Evolutionary conservation across 2,888 invertebrate genomes (phyloP).

Genomic region (Tipula confusa): DNA sequence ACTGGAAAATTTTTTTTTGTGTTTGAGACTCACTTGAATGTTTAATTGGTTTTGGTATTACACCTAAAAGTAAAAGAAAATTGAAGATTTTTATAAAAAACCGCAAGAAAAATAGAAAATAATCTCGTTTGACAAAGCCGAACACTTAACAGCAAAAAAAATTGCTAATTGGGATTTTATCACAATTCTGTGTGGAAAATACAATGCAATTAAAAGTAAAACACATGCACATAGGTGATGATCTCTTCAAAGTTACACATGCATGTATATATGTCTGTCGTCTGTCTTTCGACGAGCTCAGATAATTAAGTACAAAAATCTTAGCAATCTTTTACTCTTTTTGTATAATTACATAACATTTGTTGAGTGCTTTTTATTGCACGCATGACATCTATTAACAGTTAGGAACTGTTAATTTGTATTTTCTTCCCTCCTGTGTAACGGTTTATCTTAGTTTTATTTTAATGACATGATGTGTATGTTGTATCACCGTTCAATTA

Average conservation of each 20-base stretch:
- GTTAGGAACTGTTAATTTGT: not conserved
- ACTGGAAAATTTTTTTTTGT: not conserved
- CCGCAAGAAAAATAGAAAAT: not conserved
- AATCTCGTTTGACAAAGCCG: not conserved
- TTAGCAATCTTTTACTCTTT: not conserved
- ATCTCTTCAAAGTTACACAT: not conserved
- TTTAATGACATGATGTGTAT: not conserved
- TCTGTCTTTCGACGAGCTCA: no score
- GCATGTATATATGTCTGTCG: not conserved
- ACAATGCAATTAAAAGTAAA: not conserved
- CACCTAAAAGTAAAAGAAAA: not conserved
- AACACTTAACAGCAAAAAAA: not conserved
- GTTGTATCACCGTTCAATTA: no score
- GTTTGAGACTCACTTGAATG: not conserved
- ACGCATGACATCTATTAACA: not conserved
- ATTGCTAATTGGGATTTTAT: conserved; percentile 6
- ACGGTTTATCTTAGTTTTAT: not conserved
- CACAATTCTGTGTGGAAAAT: not conserved
- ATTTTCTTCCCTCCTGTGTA: no score
- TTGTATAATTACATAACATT: not conserved
- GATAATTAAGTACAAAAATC: not conserved
- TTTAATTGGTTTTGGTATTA: conserved; percentile 25
- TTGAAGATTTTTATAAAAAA: not conserved
- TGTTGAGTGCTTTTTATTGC: not conserved
- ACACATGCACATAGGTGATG: not conserved